Conservation (phyloP, 2,888 invertebrate genomes). For the Netelia inedita region DNA sequence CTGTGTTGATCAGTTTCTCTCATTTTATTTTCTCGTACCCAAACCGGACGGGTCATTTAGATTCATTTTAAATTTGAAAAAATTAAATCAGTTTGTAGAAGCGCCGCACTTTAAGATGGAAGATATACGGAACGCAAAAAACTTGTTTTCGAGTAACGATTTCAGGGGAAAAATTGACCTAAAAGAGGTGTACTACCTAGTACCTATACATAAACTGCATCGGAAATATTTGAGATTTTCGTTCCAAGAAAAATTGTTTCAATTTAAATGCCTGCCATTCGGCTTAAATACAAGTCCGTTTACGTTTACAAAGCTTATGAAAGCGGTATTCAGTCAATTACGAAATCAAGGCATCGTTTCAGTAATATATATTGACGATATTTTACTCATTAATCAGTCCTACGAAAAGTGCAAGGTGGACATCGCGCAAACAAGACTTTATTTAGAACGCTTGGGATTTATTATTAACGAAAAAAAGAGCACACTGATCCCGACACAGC, state of each 20-base stretch:
- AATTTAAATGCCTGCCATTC: constrained; percentile 8
- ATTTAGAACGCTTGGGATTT: constrained; percentile 35
- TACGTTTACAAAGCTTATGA: constrained; percentile 22
- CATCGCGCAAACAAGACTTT: background rate
- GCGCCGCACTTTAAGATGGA: constrained; percentile 3
- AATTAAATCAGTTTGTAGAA: constrained; percentile 34
- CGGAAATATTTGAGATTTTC: constrained; percentile 20
- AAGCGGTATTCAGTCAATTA: constrained; percentile 2
- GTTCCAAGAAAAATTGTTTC: constrained; percentile 9
- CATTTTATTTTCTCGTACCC: constrained; percentile 32
- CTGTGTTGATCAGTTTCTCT: constrained; percentile 29
- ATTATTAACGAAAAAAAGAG: constrained; percentile 46
- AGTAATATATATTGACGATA: constrained; percentile 36
- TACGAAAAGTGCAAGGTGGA: constrained; percentile 31
- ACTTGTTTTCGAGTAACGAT: background rate
- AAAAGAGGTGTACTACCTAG: constrained; percentile 3
- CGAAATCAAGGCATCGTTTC: constrained; percentile 15
- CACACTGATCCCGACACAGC: constrained; percentile 20
- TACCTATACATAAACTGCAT: constrained; percentile 2
- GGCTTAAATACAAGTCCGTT: constrained; percentile 5
- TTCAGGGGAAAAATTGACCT: constrained; percentile 11
- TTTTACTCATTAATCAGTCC: constrained; percentile 30
- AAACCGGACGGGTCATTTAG: constrained; percentile 31
- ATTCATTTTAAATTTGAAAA: constrained; percentile 46
- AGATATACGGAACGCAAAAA: constrained; percentile 24